These are phyloP conservation scores for Microchirus variegatus DNA, from an alignment of 2,797 vertebrate species.

Conservation along the genomic window DNA sequence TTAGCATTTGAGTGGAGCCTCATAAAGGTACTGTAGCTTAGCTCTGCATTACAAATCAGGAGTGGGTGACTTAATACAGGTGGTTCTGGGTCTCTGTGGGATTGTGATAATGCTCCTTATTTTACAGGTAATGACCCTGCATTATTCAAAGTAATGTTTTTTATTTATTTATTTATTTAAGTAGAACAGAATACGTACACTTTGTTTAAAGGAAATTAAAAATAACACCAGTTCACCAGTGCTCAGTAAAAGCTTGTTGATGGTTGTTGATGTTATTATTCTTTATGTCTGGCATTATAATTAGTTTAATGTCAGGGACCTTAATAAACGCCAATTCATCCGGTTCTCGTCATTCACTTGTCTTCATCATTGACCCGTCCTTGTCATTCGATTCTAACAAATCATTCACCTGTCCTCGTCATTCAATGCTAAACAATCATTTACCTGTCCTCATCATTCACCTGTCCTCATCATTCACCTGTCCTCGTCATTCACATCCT, in stretches of 20 bases:
- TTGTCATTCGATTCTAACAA: too few relatives aligned
- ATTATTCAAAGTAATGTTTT: slow-evolving; percentile 50
- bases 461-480: too few relatives aligned
- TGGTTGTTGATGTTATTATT: too few relatives aligned
- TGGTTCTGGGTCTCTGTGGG: slow-evolving; percentile 36
- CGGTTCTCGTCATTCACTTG: too few relatives aligned
- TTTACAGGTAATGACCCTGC: slow-evolving; percentile 57
- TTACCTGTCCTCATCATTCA: too few relatives aligned
- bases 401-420: too few relatives aligned
- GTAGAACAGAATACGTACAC: slow-evolving; percentile 31
- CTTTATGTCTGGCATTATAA: too few relatives aligned
- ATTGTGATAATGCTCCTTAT: slow-evolving; percentile 53
- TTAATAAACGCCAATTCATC: too few relatives aligned
- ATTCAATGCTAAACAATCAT: too few relatives aligned
- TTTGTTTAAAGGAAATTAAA: slow-evolving; percentile 27
- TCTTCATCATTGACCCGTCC: too few relatives aligned
- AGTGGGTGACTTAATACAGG: slow-evolving; percentile 53
- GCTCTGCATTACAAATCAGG: slow-evolving; percentile 64
- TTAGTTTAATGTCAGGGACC: too few relatives aligned
- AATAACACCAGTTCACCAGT: slow-evolving; percentile 14
- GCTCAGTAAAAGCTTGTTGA: neutral
- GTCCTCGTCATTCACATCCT: too few relatives aligned
- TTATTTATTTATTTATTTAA: slow-evolving; percentile 11
- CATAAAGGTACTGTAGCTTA: slow-evolving; percentile 63
- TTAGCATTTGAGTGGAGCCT: slow-evolving; percentile 64